Evolutionary conservation across 2,113 vertebrate species (phyloP), one percentile per base, ranked within the genome.

Genomic region (Gavialis gangeticus): DNA sequence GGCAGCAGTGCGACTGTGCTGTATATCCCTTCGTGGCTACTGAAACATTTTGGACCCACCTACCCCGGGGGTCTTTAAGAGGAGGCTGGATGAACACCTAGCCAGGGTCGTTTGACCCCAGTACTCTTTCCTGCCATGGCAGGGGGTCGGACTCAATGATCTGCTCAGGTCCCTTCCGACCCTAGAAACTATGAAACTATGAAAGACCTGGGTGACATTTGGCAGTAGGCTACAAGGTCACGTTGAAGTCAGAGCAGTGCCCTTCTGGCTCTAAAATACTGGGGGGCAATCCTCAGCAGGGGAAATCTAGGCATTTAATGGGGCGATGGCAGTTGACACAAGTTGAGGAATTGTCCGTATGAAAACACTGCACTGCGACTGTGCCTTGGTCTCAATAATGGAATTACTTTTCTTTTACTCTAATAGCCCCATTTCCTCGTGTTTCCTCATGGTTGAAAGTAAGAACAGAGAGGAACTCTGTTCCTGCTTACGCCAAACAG

Each of bases 1-100:
- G 27, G 56, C 0, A 1, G 1, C 62, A 82, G 34, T 12, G 28
- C 22, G 56, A 7, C 0, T 22, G 19, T 37, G 3, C 0, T 1
- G 17, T 22, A 17, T 1, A 17, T 1, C 54, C 30, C 2, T 75
- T 87, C 2, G 10, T 17, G 27, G 79, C 46, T 62, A 83, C 59
- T 9, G 22, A 75, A 54, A 17, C 4, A 58, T 17, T 82, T 10
- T 82, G 80, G 14, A 5, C 37, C 17, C 13, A 0, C 19, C n/a
- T 18, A 30, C 17, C 30, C 9, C 5, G 34, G 34, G 34, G 34
- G 34, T 4, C 5, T 34, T 34, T 34, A 34, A 34, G 34, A 34
- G 34, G 34, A 34, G 34, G 34, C 34, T 34, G 34, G 34, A 34
- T 34, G 34, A 34, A 34, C 34, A 34, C 34, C 34, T 34, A 4